These are phyloP conservation scores for Keiferia lycopersicella DNA, from an alignment of 2,888 invertebrate species.

Conservation along the genomic window DNA sequence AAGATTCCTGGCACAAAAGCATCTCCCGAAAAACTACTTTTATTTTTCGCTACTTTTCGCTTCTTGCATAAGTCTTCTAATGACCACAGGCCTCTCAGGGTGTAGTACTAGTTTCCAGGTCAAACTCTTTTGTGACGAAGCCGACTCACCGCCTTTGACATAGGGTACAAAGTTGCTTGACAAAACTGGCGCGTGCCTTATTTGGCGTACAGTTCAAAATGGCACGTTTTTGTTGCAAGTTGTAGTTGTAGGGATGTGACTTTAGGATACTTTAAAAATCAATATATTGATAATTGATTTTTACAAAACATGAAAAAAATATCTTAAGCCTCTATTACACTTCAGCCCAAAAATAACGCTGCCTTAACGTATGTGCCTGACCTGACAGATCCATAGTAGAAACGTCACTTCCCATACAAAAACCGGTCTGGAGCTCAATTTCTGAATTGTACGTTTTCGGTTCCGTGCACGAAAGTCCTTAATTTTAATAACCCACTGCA, in stretches of 20 bases:
- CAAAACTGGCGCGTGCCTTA: neutral
- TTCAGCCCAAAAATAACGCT: too few relatives aligned
- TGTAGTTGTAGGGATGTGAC: neutral
- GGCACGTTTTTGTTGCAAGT: neutral
- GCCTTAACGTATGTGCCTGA: too few relatives aligned
- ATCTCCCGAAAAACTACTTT: slow-evolving; percentile 1
- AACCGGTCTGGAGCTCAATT: too few relatives aligned
- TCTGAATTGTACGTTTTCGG: too few relatives aligned
- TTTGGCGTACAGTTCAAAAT: slow-evolving; percentile 3
- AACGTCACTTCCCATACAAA: too few relatives aligned
- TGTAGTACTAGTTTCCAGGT: slow-evolving; percentile 26
- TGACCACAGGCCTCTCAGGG: slow-evolving; percentile 26
- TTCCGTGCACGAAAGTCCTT: too few relatives aligned
- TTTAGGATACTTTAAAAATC: too few relatives aligned
- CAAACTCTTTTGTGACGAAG: slow-evolving; percentile 20
- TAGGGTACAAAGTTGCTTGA: neutral
- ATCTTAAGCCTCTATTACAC: too few relatives aligned
- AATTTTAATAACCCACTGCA: too few relatives aligned
- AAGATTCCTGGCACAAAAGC: neutral
- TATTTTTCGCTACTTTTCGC: neutral
- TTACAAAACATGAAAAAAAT: too few relatives aligned
- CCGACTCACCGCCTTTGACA: neutral
- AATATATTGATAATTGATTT: too few relatives aligned
- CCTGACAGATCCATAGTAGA: too few relatives aligned
- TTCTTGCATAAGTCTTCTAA: slow-evolving; percentile 21